These are phyloP conservation scores for Lasaia peninsularis DNA, from an alignment of 1,140 invertebrate genomes.

Conservation along the genomic window DNA sequence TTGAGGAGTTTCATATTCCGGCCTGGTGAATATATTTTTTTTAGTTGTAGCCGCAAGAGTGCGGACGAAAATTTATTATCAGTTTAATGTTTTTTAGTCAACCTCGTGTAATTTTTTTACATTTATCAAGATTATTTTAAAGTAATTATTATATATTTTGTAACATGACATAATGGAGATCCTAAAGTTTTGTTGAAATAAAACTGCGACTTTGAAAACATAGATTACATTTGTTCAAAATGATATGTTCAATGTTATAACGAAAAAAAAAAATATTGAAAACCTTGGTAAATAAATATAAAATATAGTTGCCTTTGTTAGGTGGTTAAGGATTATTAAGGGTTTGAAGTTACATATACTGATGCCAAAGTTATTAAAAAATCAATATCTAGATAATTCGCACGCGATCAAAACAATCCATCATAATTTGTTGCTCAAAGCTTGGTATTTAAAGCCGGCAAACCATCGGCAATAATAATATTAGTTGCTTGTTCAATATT, in stretches of 20 bases:
- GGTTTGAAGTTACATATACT: not conserved
- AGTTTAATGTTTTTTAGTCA: not conserved
- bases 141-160: too few species aligned
- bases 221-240: too few species aligned
- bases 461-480: not conserved
- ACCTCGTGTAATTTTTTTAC: not conserved
- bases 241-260: too few species aligned
- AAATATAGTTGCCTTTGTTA: too few species aligned
- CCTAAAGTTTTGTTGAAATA: too few species aligned
- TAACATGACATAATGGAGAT: too few species aligned
- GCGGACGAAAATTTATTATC: conserved; percentile 21
- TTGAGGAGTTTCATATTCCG: conserved; percentile 33
- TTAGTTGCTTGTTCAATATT: too few species aligned
- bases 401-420: conserved; percentile 3
- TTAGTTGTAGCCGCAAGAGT: conserved; percentile 24
- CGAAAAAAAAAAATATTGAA: too few species aligned
- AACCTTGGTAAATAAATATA: too few species aligned
- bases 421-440: conserved; percentile 4
- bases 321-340: not conserved
- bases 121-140: not conserved
- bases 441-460: not conserved
- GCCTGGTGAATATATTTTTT: conserved; percentile 25
- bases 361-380: conserved; percentile 4
- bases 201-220: too few species aligned
- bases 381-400: not conserved